A percentile compares a stretch with the other conserved stretches of the same genome.
Evolutionary conservation across 1,140 invertebrate genomes (phyloP).

Genomic region (Drosophila sturtevanti): DNA sequence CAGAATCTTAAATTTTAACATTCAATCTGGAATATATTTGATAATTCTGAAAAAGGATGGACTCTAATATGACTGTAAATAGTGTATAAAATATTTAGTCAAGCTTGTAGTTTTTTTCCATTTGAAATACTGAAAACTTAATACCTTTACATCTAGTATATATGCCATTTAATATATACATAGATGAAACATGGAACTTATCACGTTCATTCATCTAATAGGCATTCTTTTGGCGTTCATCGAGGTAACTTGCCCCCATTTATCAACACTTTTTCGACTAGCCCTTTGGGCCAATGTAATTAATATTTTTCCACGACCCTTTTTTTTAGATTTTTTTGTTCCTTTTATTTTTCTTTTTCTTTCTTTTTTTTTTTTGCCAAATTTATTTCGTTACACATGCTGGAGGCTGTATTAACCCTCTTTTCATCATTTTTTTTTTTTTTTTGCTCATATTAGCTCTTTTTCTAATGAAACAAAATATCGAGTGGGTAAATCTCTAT

Average conservation of each 20-base stretch:
- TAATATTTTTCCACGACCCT: slow-evolving; percentile 28
- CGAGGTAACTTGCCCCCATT: slow-evolving; percentile 42
- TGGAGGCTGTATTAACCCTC: slow-evolving; percentile 29
- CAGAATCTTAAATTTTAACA: no score
- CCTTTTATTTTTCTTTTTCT: not conserved
- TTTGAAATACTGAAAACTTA: not conserved
- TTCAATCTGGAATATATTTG: no score
- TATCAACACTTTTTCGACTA: slow-evolving; percentile 41
- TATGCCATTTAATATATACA: slow-evolving; percentile 6
- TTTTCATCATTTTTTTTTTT: not conserved
- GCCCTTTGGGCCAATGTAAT: slow-evolving; percentile 49
- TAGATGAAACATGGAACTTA: no score
- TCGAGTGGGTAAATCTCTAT: not conserved
- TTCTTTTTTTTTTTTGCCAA: not conserved
- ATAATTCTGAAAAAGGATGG: no score
- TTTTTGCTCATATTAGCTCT: slow-evolving; percentile 44
- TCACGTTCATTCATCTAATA: slow-evolving; percentile 6
- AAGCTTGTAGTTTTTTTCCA: not conserved
- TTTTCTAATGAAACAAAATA: slow-evolving; percentile 56
- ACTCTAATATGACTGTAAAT: no score
- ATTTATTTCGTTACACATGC: slow-evolving; percentile 40
- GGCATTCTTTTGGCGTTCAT: slow-evolving; percentile 23
- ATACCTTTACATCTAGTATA: slow-evolving; percentile 16
- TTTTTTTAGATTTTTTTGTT: not conserved
- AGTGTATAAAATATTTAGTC: no score